These are phyloP conservation scores for Columbina picui DNA, from an alignment of 2,113 vertebrate genomes.

Conservation along the genomic window DNA sequence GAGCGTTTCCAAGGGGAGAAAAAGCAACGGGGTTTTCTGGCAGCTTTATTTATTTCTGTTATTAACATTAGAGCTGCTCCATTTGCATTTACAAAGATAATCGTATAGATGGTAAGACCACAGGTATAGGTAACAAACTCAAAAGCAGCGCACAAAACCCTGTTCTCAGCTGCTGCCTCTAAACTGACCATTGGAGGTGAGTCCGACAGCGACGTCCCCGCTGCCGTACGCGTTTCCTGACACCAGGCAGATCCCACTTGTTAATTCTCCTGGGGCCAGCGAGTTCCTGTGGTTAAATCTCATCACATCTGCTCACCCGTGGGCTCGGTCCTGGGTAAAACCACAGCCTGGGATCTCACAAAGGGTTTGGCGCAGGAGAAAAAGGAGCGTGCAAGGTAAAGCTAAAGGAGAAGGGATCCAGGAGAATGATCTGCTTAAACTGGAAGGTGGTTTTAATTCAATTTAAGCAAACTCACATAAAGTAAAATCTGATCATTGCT, in stretches of 20 bases:
- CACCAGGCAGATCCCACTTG: not conserved
- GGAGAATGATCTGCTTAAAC: not conserved
- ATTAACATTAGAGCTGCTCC: not conserved
- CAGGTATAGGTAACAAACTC: not conserved
- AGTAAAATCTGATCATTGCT: not conserved
- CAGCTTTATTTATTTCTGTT: not conserved
- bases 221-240: not conserved
- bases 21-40: not conserved
- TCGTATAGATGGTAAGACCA: not conserved
- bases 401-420: not conserved
- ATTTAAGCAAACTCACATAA: not conserved
- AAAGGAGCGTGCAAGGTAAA: not conserved
- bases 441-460: not conserved
- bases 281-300: not conserved
- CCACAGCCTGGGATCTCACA: not conserved
- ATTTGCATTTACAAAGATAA: not conserved
- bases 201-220: fast-evolving
- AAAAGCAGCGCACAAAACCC: not conserved
- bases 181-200: not conserved
- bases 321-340: not conserved
- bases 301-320: not conserved
- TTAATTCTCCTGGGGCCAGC: constrained; percentile 7
- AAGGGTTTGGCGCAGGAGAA: not conserved
- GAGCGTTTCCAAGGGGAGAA: constrained; percentile 6
- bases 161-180: not conserved